Evolutionary conservation across 2,888 invertebrate genomes (phyloP).

Genomic region (Odontocolon sp.): DNA sequence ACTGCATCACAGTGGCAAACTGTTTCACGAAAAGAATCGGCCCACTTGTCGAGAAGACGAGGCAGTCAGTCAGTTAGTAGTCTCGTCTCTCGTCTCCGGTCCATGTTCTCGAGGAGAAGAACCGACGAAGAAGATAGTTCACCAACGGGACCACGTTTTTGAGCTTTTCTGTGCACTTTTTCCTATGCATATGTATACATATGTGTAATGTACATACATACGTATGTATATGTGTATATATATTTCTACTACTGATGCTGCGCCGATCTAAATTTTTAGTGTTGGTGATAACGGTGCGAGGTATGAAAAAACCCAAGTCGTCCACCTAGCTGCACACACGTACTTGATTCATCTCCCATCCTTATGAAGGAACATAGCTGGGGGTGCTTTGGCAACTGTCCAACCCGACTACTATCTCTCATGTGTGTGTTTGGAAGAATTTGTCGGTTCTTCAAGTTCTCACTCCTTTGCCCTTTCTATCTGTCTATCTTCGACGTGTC

Average conservation of each 20-base stretch:
- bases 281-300: constrained; percentile 4
- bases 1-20: constrained; percentile 48
- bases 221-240: too few relatives aligned
- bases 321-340: constrained; percentile 13
- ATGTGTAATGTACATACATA: neutral
- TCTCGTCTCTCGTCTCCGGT: constrained; percentile 44
- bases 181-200: constrained; percentile 3
- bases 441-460: constrained; percentile 66
- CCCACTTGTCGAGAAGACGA: constrained; percentile 59
- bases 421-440: constrained; percentile 74
- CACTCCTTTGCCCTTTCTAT: constrained; percentile 20
- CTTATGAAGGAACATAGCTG: constrained; percentile 60
- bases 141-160: constrained; percentile 26
- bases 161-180: constrained; percentile 24
- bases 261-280: constrained; percentile 9
- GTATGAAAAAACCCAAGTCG: neutral
- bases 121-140: constrained; percentile 35
- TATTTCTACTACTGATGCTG: neutral
- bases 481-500: constrained; percentile 59
- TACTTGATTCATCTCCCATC: neutral
- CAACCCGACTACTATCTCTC: constrained; percentile 71
- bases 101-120: constrained; percentile 49
- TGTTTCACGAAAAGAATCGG: constrained; percentile 58
- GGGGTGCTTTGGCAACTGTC: constrained; percentile 71
- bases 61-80: constrained; percentile 55